Percentiles rank a stretch among this genome's conserved stretches.
Conservation (phyloP, 1,140 invertebrate species). For the Ceratoteleas bidentatus region DNA sequence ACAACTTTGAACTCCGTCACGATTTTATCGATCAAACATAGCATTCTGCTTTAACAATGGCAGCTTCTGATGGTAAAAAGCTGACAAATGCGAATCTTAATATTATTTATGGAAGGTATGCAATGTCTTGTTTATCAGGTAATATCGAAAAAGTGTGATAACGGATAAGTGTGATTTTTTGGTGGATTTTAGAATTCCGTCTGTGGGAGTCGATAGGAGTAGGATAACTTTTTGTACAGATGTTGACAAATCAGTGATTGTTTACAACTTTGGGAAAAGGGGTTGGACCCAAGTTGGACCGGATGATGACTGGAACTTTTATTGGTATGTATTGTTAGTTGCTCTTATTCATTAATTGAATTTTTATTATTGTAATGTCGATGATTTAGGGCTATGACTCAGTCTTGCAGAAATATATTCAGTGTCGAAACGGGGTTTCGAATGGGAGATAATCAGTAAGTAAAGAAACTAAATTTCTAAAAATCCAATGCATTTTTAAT, state of each 20-base stretch:
- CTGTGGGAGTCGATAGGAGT: conserved; percentile 76
- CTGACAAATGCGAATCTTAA: conserved; percentile 70
- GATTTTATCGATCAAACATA: conserved; percentile 73
- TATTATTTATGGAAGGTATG: conserved; percentile 78
- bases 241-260: conserved; percentile 96
- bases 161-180: background rate
- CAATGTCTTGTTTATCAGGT: background rate
- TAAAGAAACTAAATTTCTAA: background rate
- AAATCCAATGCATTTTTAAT: conserved; percentile 64
- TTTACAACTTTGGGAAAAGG: conserved; percentile 95
- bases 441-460: conserved; percentile 94
- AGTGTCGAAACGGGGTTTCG: conserved; percentile 95
- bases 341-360: too few species aligned
- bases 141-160: conserved; percentile 2
- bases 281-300: conserved; percentile 95
- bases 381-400: conserved; percentile 88
- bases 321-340: conserved; percentile 85
- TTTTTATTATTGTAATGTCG: background rate
- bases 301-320: conserved; percentile 98
- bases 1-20: background rate
- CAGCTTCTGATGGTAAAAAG: conserved; percentile 74
- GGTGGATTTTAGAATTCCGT: conserved; percentile 66
- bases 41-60: conserved; percentile 64
- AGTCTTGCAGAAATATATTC: conserved; percentile 94
- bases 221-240: conserved; percentile 93